phyloP scores from a whole-genome alignment of 2,797 vertebrate species.

The Mallotus villosus region DNA sequence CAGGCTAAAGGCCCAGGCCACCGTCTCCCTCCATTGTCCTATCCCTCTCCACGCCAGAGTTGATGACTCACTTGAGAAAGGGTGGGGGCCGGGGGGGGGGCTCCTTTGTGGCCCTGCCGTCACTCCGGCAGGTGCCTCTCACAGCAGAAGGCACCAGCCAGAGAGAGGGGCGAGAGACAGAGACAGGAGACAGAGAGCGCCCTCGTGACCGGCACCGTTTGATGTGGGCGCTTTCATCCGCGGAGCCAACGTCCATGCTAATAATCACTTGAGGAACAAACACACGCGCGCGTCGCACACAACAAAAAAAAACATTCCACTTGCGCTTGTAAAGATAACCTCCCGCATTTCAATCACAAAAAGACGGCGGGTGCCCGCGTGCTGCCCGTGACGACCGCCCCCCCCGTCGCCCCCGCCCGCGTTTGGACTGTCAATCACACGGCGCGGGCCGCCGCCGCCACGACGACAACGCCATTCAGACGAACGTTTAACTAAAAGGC shows the following conservation, averaged over 20 bases:
- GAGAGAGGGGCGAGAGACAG: slow-evolving; percentile 3
- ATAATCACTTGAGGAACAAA: slow-evolving; percentile 73
- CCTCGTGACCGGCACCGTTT: slow-evolving; percentile 53
- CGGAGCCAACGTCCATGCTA: slow-evolving; percentile 60
- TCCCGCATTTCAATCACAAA: slow-evolving; percentile 77
- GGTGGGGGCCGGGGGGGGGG: too few species aligned
- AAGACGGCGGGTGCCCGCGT: slow-evolving; percentile 61
- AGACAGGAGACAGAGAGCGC: slow-evolving; percentile 17
- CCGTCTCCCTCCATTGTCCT: slow-evolving; percentile 70
- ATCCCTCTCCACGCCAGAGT: slow-evolving; percentile 54
- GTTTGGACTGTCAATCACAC: slow-evolving; percentile 67
- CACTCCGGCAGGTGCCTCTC: slow-evolving; percentile 79
- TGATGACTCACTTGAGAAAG: slow-evolving; percentile 60
- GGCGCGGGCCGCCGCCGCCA: slow-evolving; percentile 44
- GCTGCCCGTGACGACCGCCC: slow-evolving; percentile 38
- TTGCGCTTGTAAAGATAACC: slow-evolving; percentile 72
- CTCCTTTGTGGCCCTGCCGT: slow-evolving; percentile 68
- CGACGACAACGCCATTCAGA: background rate
- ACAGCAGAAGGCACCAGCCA: slow-evolving; percentile 63
- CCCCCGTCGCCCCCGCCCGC: slow-evolving; percentile 1
- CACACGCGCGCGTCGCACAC: too few species aligned
- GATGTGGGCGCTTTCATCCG: slow-evolving; percentile 70
- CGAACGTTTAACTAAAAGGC: background rate
- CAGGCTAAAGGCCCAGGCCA: slow-evolving; percentile 68
- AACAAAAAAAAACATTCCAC: slow-evolving; percentile 55